Evolutionary conservation across 1,140 invertebrate species (phyloP), one percentile per base, ranked within the genome.

Genomic region (Gonioctena quinquepunctata): DNA sequence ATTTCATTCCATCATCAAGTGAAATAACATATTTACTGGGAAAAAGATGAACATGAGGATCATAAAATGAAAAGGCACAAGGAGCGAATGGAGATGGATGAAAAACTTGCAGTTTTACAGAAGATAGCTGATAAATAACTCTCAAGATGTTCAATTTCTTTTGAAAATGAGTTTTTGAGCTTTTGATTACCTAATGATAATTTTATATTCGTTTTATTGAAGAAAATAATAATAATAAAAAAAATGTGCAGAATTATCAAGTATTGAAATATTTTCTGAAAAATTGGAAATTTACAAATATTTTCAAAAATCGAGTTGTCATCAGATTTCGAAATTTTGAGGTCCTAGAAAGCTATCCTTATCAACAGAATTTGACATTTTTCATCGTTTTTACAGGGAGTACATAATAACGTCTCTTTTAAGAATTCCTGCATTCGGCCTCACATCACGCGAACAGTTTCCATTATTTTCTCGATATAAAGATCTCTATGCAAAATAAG

Each of bases 391-490:
- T 42, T 63, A 63, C 61, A 63, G 48, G 21, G 57, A 63, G 48
- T 63, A 49, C 61, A 48, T 42, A 48, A 63, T 63, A 11, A 63
- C 21, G 28, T 63, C 61, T 63, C 61, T 63, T 63, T 63, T 63
- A 63, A 48, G 21, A 63, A 48, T 26, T 48, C 61, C 28, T 63
- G 61, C 61, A 63, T 63, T 63, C 21, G 26, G 61, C 21, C 61
- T 48, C n/a, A 42, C 21, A 49, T 63, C 61, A 63, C 61, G 61
- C 16, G 28, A 11, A 63, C 5, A 42, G 33, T 63, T 63, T 63
- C 28, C 61, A 63, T 63, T 63, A 63, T 63, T 63, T 63, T 63
- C 61, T 42, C 48, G 4, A 63, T 63, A 19, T 68, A 69, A 66
- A 23, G 69, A 67, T 33, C 56, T 13, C 21, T 69, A 42, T 25